phyloP scores from a whole-genome alignment of 2,888 invertebrate species.

The Mythimna lalbum region DNA sequence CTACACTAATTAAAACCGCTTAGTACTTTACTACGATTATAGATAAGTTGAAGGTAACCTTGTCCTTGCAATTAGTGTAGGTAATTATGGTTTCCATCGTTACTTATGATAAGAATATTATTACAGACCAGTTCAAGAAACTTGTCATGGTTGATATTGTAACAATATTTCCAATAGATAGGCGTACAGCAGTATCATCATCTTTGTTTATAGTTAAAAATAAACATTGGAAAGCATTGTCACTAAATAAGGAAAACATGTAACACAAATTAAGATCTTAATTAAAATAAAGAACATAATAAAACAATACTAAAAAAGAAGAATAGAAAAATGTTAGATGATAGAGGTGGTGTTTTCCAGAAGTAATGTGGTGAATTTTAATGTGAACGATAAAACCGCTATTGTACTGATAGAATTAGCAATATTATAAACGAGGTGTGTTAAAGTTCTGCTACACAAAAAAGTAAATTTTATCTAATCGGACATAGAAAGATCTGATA shows the following conservation, averaged over 20 bases:
- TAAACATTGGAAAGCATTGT: not conserved
- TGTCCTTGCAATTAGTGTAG: slow-evolving; percentile 56
- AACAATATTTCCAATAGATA: not conserved
- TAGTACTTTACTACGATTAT: slow-evolving; percentile 28
- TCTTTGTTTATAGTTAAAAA: not conserved
- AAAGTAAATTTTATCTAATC: not conserved
- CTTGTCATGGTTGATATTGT: not conserved
- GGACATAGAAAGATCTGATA: not conserved
- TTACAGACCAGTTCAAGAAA: slow-evolving; percentile 22
- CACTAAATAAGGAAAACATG: not conserved
- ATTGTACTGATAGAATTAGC: not conserved
- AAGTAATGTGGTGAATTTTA: not conserved
- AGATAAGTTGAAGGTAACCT: slow-evolving; percentile 59
- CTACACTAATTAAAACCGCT: slow-evolving; percentile 38
- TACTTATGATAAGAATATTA: slow-evolving; percentile 35
- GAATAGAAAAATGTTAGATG: not conserved
- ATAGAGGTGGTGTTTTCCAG: too few species aligned
- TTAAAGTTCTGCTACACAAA: not conserved
- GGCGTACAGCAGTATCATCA: too few species aligned
- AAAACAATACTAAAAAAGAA: not conserved
- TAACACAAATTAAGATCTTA: not conserved
- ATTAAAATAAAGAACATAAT: not conserved
- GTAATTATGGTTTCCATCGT: slow-evolving; percentile 37
- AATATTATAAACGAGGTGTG: not conserved
- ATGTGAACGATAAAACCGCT: not conserved